Evolutionary conservation across 2,888 invertebrate species (phyloP).

Genomic region (Cotesia congregata): DNA sequence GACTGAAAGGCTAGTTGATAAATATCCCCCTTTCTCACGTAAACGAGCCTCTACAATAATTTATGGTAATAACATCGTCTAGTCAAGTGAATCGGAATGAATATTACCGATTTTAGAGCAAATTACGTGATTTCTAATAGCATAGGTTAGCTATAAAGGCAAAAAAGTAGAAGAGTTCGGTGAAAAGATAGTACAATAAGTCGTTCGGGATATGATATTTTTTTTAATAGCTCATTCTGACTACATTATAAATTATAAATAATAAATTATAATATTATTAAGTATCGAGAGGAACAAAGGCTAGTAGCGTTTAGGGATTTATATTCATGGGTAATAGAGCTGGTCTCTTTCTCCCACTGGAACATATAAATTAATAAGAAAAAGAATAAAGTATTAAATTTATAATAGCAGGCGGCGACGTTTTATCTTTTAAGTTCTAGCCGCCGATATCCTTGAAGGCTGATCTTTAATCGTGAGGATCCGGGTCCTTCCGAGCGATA

Average conservation of each 20-base stretch:
- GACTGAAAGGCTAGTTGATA: not conserved
- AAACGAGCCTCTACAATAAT: not conserved
- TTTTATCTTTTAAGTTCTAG: not conserved
- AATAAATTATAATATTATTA: not conserved
- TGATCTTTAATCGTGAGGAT: not conserved
- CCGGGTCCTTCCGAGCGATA: not conserved
- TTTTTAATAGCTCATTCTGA: not conserved
- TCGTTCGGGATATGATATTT: not conserved
- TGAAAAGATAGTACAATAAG: not conserved
- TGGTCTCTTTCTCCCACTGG: not conserved
- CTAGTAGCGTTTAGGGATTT: constrained; percentile 1
- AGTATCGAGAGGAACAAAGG: not conserved
- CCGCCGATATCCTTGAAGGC: not conserved
- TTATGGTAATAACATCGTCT: not conserved
- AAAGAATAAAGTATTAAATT: not conserved
- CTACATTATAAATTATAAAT: too few species aligned
- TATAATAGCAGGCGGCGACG: not conserved
- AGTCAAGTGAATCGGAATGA: not conserved
- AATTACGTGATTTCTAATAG: not conserved
- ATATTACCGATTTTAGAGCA: not conserved
- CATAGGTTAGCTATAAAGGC: not conserved
- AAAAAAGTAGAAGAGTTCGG: not conserved
- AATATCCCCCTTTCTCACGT: too few species aligned
- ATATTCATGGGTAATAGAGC: not conserved
- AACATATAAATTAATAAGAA: not conserved